phyloP scores from a whole-genome alignment of 2,113 vertebrate genomes.

The Gracilinanus agilis region DNA sequence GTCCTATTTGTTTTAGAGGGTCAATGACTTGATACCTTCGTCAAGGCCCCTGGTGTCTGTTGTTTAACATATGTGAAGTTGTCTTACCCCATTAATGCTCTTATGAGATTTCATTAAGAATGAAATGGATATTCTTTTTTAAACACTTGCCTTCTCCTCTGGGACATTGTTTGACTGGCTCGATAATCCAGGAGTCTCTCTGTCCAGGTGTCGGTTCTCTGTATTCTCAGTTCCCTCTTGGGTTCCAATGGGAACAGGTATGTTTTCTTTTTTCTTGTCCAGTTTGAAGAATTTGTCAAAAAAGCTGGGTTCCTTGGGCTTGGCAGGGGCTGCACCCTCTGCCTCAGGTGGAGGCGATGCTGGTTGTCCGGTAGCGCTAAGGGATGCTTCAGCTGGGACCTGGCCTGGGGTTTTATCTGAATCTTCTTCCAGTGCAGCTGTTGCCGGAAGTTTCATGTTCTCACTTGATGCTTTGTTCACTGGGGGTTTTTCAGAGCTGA shows the following conservation, averaged over 20 bases:
- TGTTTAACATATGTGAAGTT: fast-evolving
- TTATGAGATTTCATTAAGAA: not conserved
- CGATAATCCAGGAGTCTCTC: slow-evolving; percentile 35
- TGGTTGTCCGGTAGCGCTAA: fast-evolving
- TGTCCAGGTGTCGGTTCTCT: not conserved
- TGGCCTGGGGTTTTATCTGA: slow-evolving; percentile 57
- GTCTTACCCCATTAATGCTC: not conserved
- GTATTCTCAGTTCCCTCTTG: not conserved
- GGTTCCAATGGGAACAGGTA: not conserved
- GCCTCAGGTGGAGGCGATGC: slow-evolving; percentile 42
- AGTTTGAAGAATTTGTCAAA: slow-evolving; percentile 88
- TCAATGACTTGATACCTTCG: not conserved
- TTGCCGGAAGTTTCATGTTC: not conserved
- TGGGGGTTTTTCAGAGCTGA: slow-evolving; percentile 50
- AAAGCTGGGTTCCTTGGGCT: slow-evolving; percentile 77
- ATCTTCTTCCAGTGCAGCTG: slow-evolving; percentile 51
- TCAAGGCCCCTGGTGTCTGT: not conserved
- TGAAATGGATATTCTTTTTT: fast-evolving
- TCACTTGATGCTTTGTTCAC: slow-evolving; percentile 79
- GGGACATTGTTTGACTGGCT: not conserved
- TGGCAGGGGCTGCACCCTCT: not conserved
- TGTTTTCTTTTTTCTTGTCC: slow-evolving; percentile 79
- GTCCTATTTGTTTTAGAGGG: not conserved
- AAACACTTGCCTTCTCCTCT: slow-evolving; percentile 80
- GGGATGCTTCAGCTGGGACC: not conserved